Evolutionary conservation across 1,140 invertebrate genomes (phyloP), one percentile per base, ranked within the genome.

Genomic region (Brachystomella parvula): DNA sequence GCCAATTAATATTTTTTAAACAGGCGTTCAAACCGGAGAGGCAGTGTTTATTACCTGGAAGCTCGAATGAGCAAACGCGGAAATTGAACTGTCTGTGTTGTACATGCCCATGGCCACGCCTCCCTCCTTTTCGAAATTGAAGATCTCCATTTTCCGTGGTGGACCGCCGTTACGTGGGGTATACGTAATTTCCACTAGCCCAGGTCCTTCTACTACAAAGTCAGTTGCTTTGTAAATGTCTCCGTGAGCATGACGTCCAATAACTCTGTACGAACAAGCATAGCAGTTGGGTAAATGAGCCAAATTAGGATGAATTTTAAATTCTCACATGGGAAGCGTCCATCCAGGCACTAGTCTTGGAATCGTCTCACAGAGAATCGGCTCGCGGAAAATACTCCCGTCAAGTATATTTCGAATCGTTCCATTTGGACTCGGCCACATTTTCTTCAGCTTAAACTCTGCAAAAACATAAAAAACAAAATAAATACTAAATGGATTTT

Each of bases 221-320:
- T 95, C 92, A 69, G 86, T 87, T 1, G 90, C 90, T 79, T 92
- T 93, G 79, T 95, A 95, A 78, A 93, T 90, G 79, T 94, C 91
- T 35, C 90, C 92, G 77, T 89, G 87, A 26, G 92, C 92, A 77
- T 94, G 92, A 76, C 92, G 85, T 35, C 91, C 92, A 74, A 94
- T 92, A 24, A 91, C 76, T 67, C 86, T 86, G 47, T 79, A 68
- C 84, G 78, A 24, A 75, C n/a, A n/a, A n/a, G n/a, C n/a, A n/a
- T n/a, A n/a, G n/a, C n/a, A n/a, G n/a, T n/a, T n/a, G n/a, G n/a
- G n/a, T n/a, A n/a, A n/a, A n/a, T n/a, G n/a, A n/a, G n/a, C n/a
- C n/a, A n/a, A n/a, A n/a, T n/a, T n/a, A n/a, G n/a, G n/a, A n/a
- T n/a, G n/a, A n/a, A n/a, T n/a, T n/a, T n/a, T n/a, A n/a, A n/a